Conservation (phyloP, 2,113 vertebrate genomes). For the Piaya cayana region DNA sequence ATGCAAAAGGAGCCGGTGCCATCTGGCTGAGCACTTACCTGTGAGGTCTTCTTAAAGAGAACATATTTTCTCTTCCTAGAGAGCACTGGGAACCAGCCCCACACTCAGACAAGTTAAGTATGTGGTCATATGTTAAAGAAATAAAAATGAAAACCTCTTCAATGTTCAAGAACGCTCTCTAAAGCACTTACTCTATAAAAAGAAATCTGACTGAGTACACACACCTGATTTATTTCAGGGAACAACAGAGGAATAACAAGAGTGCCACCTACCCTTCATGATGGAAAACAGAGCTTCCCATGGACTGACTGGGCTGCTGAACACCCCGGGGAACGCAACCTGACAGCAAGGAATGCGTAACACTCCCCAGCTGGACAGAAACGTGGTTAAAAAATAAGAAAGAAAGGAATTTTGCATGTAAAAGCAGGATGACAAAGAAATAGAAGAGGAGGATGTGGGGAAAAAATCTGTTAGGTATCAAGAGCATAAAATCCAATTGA, state of each 20-base stretch:
- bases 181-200: conserved; percentile 30
- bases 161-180: conserved; percentile 3
- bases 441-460: background rate
- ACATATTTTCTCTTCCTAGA: background rate
- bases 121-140: background rate
- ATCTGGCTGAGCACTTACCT: background rate
- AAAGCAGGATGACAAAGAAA: background rate
- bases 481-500: background rate
- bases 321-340: background rate
- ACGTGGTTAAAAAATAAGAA: background rate
- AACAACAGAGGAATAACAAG: conserved; percentile 30
- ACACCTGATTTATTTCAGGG: conserved; percentile 13
- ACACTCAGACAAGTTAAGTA: background rate
- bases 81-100: background rate
- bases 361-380: background rate
- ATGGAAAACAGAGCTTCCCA: background rate
- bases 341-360: background rate
- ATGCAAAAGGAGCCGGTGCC: background rate
- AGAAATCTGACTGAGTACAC: background rate
- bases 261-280: conserved; percentile 41
- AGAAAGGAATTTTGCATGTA: background rate
- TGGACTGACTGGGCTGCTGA: background rate
- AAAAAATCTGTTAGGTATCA: background rate
- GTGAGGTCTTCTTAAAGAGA: background rate
- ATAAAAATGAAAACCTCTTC: background rate